A percentile compares a stretch with the other conserved stretches of the same genome.
Conservation (phyloP, 2,888 invertebrate genomes). For the Pyralis farinalis region DNA sequence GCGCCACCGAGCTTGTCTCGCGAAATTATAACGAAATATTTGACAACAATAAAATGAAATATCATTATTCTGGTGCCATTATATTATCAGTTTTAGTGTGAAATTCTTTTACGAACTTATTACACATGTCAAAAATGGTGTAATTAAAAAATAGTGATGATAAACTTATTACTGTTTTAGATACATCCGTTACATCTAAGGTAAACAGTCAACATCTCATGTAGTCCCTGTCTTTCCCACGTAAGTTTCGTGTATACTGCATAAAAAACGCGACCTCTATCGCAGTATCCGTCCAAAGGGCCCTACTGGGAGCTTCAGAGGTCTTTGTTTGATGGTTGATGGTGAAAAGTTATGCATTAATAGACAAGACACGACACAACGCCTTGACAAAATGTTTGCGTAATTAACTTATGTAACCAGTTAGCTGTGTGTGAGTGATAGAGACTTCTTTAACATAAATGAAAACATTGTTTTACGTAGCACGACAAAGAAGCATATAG, state of each 20-base stretch:
- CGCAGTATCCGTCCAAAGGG: background rate
- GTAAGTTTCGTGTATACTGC: conserved; percentile 15
- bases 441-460: no score
- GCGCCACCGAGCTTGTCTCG: no score
- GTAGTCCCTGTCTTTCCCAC: conserved; percentile 26
- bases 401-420: conserved; percentile 44
- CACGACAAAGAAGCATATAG: no score
- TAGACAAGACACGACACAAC: conserved; percentile 50
- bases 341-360: conserved; percentile 37
- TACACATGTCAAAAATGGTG: no score
- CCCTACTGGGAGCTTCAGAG: no score
- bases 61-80: no score
- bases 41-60: no score
- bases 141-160: conserved; percentile 41
- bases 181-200: conserved; percentile 33
- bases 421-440: no score
- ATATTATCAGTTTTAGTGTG: no score
- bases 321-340: conserved; percentile 29
- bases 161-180: conserved; percentile 30
- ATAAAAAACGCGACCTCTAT: conserved; percentile 11
- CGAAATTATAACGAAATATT: no score
- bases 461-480: no score
- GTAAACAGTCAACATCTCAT: conserved; percentile 31
- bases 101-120: no score
- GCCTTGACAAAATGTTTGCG: conserved; percentile 57